These are phyloP conservation scores for Chironomus tentans DNA, from an alignment of 2,888 invertebrate genomes.

Conservation along the genomic window DNA sequence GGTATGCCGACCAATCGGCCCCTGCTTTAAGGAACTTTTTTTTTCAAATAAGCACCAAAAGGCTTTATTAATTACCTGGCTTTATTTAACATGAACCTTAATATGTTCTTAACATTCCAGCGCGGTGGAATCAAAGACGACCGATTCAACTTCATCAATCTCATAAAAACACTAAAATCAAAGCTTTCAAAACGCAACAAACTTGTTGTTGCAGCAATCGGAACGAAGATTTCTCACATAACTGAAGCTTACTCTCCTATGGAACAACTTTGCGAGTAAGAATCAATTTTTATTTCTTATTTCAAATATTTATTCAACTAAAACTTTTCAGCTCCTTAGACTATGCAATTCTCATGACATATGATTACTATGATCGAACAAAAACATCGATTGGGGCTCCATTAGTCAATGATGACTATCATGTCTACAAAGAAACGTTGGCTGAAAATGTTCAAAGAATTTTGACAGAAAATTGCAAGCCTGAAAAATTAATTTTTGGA, in stretches of 20 bases:
- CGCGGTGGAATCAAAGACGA: constrained; percentile 42
- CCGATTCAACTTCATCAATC: constrained; percentile 39
- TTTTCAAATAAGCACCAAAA: too few relatives aligned
- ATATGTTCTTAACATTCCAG: too few relatives aligned
- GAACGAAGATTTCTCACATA: neutral
- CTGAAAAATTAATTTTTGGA: constrained; percentile 41
- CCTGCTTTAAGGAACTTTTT: too few relatives aligned
- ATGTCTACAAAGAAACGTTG: neutral
- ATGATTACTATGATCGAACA: constrained; percentile 41
- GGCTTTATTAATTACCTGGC: too few relatives aligned
- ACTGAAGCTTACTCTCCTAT: constrained; percentile 40
- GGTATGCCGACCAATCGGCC: too few relatives aligned
- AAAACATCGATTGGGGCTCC: constrained; percentile 42
- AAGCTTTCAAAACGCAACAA: constrained; percentile 36
- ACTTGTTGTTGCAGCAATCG: constrained; percentile 12
- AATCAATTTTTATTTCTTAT: too few relatives aligned
- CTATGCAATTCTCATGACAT: constrained; percentile 45
- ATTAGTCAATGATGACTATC: constrained; percentile 31
- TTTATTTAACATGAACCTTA: too few relatives aligned
- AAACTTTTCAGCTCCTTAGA: constrained; percentile 32
- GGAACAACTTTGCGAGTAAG: constrained; percentile 37
- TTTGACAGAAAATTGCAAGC: constrained; percentile 37
- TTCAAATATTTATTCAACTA: neutral
- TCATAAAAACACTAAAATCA: constrained; percentile 40
- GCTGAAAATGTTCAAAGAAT: constrained; percentile 40